Base-by-base conservation (phyloP, 2,113 vertebrate genomes). In the Xiphorhynchus elegans region DNA sequence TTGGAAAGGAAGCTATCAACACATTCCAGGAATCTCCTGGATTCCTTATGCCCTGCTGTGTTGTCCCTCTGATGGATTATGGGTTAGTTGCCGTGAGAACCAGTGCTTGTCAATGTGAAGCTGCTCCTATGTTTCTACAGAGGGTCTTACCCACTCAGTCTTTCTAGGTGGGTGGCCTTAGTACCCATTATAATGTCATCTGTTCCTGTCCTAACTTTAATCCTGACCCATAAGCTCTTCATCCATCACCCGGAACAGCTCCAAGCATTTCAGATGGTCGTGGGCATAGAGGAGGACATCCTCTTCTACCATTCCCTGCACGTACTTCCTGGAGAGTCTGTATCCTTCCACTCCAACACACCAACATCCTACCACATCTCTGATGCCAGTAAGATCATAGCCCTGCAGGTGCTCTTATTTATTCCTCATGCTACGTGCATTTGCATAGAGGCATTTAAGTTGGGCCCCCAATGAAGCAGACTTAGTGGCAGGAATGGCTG, bases 391-490 rank as follows among this genome's bases (percentile, higher is more conserved):
- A 33, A 37, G 31, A 16, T 64, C 42, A 44, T 19, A 64, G 58
- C 42, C 42, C 50, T 72, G 55, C 56, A 68, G 33, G 6, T 39
- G 31, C 63, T 42, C 47, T 44, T 44, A 10, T 26, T 70, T 37
- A 28, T 42, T 15, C 9, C n/a, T 25, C 47, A 28, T 49, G 40
- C 35, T 56, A 23, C 0, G 1, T 42, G 21, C 4, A 10, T 56
- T 90, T 70, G 11, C 20, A 11, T 9, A 21, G 18, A 78, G 37
- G 33, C 0, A 0, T 67, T 78, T 26, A 26, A 55, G 13, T 1
- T 50, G 60, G 9, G 33, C 25, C 5, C 6, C 33, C 17, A 15
- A 16, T 46, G 66, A 47, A 58, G 42, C 25, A 31, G 15, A 35
- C 7, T 56, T 39, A 56, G 7, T 55, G 64, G 8, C 19, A 62